Evolutionary conservation across 2,113 vertebrate species (phyloP), one percentile per base, ranked within the genome.

Genomic region (Mesocricetus auratus): DNA sequence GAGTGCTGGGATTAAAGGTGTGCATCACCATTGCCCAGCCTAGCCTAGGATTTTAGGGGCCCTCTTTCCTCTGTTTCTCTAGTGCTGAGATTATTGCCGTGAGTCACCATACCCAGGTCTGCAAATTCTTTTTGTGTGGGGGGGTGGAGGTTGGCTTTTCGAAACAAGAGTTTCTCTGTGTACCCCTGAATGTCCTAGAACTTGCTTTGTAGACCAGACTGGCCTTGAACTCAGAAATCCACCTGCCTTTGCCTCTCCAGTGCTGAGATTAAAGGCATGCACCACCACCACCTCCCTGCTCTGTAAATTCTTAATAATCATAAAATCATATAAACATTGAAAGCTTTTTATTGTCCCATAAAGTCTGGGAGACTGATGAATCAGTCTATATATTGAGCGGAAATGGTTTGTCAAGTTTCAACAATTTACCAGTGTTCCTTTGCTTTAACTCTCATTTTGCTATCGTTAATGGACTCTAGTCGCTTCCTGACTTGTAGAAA

Each of bases 261-360:
- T 53, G 47, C 33, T 87, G 85, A 47, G 33, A 53, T 36, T 69
- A 69, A 15, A 87, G 45, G 45, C 15, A 7, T n/a, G 62, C 3
- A 11, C 50, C 16, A 31, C 50, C 53, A 78, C 22, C 31, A 58
- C 36, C 64, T 5, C n/a, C 47, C 5, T 10, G 24, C 11, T 73
- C 42, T 62, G 53, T 86, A 89, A 94, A 93, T 90, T 87, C 22
- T 89, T 92, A 77, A 73, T 22, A 64, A 33, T 47, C 68, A 17
- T 95, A 85, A 78, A 88, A 1, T 1, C n/a, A 91, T 82, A 93
- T 92, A 91, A 93, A 94, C 91, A 81, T 22, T n/a, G 69, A 78
- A 71, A 73, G 66, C 36, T 64, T 96, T 96, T 91, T 71, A 88
- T 86, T 36, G 19, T 81, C 19, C 89, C 36, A 82, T 77, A 86